Evolutionary conservation across 92 coral and sea anemone species (phyloP), one percentile per base, ranked within the genome.

Genomic region (Phenganax marumi): DNA sequence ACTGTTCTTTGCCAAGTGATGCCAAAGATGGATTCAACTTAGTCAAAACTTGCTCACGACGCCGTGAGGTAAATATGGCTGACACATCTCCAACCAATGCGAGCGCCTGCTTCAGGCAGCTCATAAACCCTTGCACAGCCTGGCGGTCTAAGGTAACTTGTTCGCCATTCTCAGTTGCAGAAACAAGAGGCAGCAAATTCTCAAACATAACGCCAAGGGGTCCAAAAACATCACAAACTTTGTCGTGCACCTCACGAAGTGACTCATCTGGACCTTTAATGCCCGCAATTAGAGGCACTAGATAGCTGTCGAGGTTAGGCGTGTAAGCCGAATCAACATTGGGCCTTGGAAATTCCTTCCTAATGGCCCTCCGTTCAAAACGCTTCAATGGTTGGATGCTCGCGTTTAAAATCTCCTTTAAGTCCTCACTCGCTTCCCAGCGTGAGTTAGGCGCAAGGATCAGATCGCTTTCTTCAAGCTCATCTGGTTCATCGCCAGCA

Each of bases 351-450:
- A 88, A 88, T 47, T 84, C 88, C 62, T 52, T 77, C 39, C 64
- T 26, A 50, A 82, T 87, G 6, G 78, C 25, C 77, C 87, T 87
- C 13, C 87, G 84, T 76, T 87, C 84, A 68, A 87, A 87, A 51
- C 90, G 84, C 70, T 84, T 83, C 57, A 79, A 73, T 12, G 82
- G 90, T 18, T 88, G 75, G 50, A 22, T 50, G 18, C 81, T 54
- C 19, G 77, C 76, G 22, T 84, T 74, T 33, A 87, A 58, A 49
- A 88, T 57, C 13, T 84, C 82, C 2, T 78, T 46, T 52, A 84
- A 80, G 72, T 62, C 84, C 48, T 84, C 87, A 58, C 87, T 84
- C 4, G 90, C 85, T 52, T 87, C 81, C 87, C 90, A 87, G 65
- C 85, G 87, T 50, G 87, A 77, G 65, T 78, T 84, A 60, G 84